Evolutionary conservation across 2,113 vertebrate genomes (phyloP), one percentile per base, ranked within the genome.

Genomic region (Nothocercus nigrocapillus): DNA sequence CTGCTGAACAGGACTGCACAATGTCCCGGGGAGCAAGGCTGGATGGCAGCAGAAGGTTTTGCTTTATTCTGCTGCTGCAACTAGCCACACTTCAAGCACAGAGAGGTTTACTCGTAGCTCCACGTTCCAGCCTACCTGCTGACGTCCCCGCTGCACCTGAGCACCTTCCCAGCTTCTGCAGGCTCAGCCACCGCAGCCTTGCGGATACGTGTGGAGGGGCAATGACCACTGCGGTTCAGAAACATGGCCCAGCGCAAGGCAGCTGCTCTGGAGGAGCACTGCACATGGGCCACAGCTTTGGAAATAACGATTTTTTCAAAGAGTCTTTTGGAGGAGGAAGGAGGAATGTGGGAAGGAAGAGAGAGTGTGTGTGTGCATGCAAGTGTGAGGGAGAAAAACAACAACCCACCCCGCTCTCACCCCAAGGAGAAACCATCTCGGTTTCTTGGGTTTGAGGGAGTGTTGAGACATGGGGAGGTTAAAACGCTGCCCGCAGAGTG

Each of bases 281-380:
- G 42, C 64, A 88, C 78, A 81, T 81, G 78, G 62, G 93, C 77
- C 95, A 93, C 90, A 82, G 73, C 84, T 86, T 78, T 53, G 53
- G 73, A 93, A 93, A 84, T 92, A 95, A 94, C 62, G 91, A 83
- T 82, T 63, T 90, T 90, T 92, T 53, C 72, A 54, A n/a, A 92
- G 91, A 94, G 86, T 74, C 73, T 81, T 88, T 80, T 68, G 90
- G 94, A 88, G 90, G 73, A 94, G 94, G 86, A 42, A 92, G 92
- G 77, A 93, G 94, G 86, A 38, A 93, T 92, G 90, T 90, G 95
- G 90, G 90, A 92, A 88, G 93, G 59, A 58, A 88, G 69, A 84
- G 69, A 84, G 86, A 82, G 54, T 40, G 2, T 66, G 45, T 20
- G 32, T 34, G 72, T 25, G 58, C 1, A 1, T 45, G 67, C 15